phyloP scores from a whole-genome alignment of 2,888 invertebrate genomes.

The Opisthograptis luteolata region DNA sequence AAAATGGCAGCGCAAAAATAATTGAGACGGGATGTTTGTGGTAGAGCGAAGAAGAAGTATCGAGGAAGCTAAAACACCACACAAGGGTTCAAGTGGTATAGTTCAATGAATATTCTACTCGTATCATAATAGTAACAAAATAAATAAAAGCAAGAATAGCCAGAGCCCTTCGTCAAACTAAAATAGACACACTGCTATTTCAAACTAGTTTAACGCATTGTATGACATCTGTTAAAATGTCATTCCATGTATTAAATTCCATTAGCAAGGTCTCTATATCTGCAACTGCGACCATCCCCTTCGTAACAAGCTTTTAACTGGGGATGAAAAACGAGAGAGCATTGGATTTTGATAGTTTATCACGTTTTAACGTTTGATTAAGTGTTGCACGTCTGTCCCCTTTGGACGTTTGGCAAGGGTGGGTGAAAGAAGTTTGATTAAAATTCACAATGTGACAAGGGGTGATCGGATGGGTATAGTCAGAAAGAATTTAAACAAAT shows the following conservation, averaged over 20 bases:
- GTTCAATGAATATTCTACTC: no score
- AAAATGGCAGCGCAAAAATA: no score
- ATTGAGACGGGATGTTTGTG: no score
- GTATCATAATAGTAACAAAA: no score
- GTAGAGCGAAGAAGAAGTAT: no score
- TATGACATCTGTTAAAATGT: constrained; percentile 15
- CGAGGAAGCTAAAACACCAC: no score
- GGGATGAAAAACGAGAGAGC: constrained; percentile 64
- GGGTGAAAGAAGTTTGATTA: neutral
- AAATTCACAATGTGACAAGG: neutral
- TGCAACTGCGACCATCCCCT: constrained; percentile 34
- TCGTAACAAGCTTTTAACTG: constrained; percentile 57
- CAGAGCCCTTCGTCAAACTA: no score
- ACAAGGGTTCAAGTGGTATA: no score
- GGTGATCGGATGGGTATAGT: neutral
- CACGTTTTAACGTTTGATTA: constrained; percentile 31
- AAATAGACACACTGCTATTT: neutral
- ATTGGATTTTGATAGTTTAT: constrained; percentile 51
- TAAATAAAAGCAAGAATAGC: no score
- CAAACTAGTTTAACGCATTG: neutral
- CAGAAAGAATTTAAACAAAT: no score
- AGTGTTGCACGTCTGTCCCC: constrained; percentile 11
- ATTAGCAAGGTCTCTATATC: constrained; percentile 16
- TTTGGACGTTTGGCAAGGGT: neutral
- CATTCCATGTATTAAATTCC: constrained; percentile 14